Conservation (phyloP, 2,797 vertebrate species). For the Sphaeramia orbicularis region DNA sequence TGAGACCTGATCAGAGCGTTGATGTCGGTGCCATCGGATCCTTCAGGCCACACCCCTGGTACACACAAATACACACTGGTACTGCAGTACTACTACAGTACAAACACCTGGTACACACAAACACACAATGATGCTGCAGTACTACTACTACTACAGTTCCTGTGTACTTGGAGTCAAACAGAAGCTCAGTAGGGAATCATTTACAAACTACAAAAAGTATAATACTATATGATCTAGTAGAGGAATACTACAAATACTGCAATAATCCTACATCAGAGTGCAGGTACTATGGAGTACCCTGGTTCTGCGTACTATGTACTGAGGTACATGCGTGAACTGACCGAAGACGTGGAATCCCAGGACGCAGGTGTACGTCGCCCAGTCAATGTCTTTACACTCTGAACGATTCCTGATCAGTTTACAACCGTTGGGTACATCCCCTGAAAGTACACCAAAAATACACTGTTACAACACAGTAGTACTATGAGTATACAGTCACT, state of each 20-base stretch:
- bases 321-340: constrained; percentile 63
- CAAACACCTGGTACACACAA: not conserved
- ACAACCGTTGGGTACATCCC: constrained; percentile 95
- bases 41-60: constrained; percentile 97
- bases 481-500: not conserved
- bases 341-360: constrained; percentile 98
- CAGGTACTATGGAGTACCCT: not conserved
- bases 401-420: constrained; percentile 97
- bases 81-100: too few relatives aligned
- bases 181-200: too few relatives aligned
- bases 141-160: too few relatives aligned
- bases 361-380: constrained; percentile 97
- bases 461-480: constrained; percentile 6
- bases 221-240: too few relatives aligned
- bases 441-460: constrained; percentile 73
- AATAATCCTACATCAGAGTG: too few relatives aligned
- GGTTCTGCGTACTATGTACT: not conserved
- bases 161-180: too few relatives aligned
- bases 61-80: constrained; percentile 10
- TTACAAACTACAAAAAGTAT: too few relatives aligned
- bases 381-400: constrained; percentile 97
- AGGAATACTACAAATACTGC: too few relatives aligned
- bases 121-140: not conserved
- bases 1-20: constrained; percentile 95
- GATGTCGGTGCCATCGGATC: constrained; percentile 98